Evolutionary conservation across 1,140 invertebrate species (phyloP).

Genomic region (Drosophila kohkoa): DNA sequence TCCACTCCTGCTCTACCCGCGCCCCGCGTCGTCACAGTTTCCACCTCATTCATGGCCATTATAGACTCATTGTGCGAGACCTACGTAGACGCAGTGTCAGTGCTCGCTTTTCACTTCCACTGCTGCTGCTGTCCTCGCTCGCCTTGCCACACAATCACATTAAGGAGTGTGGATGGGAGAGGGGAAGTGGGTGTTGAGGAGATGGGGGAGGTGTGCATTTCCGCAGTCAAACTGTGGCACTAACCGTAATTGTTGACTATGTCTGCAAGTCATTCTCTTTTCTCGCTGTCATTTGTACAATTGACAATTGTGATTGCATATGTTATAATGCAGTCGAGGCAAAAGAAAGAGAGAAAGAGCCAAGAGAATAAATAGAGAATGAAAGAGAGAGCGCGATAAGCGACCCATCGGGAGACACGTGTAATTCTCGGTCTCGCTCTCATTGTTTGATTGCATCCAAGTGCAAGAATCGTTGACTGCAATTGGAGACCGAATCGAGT

Average conservation of each 20-base stretch:
- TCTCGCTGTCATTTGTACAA: slow-evolving; percentile 73
- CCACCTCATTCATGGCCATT: slow-evolving; percentile 65
- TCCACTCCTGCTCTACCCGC: neutral
- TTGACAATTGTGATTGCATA: slow-evolving; percentile 81
- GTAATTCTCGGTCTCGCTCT: slow-evolving; percentile 2
- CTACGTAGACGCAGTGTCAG: slow-evolving; percentile 46
- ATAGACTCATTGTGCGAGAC: slow-evolving; percentile 64
- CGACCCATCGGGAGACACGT: slow-evolving; percentile 9
- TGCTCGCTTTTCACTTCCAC: slow-evolving; percentile 4
- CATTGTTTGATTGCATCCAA: slow-evolving; percentile 30
- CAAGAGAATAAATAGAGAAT: slow-evolving; percentile 14
- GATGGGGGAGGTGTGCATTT: slow-evolving; percentile 13
- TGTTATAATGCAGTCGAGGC: slow-evolving; percentile 65
- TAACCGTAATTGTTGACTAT: slow-evolving; percentile 77
- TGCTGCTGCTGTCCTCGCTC: slow-evolving; percentile 50
- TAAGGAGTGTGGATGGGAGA: slow-evolving; percentile 41
- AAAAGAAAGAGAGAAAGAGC: neutral
- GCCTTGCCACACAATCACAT: slow-evolving; percentile 70
- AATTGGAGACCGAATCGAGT: neutral
- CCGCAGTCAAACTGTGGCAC: slow-evolving; percentile 77
- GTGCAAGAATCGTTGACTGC: neutral
- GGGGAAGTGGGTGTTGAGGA: neutral
- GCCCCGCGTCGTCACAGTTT: neutral
- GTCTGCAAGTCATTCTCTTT: slow-evolving; percentile 47
- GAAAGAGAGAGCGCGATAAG: too few relatives aligned